A percentile compares a stretch with the other conserved stretches of the same genome.
phyloP scores from a whole-genome alignment of 2,797 vertebrate genomes.

The Ptychadena robeensis region DNA sequence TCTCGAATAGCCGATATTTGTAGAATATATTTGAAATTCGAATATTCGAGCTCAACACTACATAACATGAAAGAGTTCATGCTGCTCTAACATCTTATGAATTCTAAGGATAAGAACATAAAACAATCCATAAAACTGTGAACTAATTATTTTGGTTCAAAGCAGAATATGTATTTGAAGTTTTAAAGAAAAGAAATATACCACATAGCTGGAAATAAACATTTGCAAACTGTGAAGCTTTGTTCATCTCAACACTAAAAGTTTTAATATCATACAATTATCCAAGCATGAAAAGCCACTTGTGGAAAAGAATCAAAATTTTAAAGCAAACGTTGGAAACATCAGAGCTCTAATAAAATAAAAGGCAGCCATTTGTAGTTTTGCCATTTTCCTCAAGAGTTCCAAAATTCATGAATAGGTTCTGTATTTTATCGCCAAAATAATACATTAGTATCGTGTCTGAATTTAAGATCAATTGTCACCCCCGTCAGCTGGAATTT shows the following conservation, averaged over 20 bases:
- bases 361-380: slow-evolving; percentile 31
- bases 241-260: background rate
- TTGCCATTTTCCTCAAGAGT: slow-evolving; percentile 35
- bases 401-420: slow-evolving; percentile 47
- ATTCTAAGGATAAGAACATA: background rate
- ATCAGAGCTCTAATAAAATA: slow-evolving; percentile 21
- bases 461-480: slow-evolving; percentile 40
- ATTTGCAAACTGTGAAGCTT: background rate
- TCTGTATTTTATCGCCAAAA: slow-evolving; percentile 42
- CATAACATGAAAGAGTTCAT: too few species aligned
- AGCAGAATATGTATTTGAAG: background rate
- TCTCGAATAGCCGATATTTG: too few species aligned
- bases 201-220: background rate
- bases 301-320: slow-evolving; percentile 31
- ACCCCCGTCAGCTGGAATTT: background rate
- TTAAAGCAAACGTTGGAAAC: slow-evolving; percentile 45
- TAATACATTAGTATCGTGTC: slow-evolving; percentile 14
- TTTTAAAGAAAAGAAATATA: background rate
- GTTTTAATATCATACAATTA: slow-evolving; percentile 18
- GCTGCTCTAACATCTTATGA: background rate
- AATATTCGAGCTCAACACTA: too few species aligned
- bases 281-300: slow-evolving; percentile 3
- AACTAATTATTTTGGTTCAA: background rate
- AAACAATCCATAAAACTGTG: background rate
- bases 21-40: too few species aligned